Evolutionary conservation across 1,140 invertebrate species (phyloP), one percentile per base, ranked within the genome.

Genomic region (Liolophura sinensis): DNA sequence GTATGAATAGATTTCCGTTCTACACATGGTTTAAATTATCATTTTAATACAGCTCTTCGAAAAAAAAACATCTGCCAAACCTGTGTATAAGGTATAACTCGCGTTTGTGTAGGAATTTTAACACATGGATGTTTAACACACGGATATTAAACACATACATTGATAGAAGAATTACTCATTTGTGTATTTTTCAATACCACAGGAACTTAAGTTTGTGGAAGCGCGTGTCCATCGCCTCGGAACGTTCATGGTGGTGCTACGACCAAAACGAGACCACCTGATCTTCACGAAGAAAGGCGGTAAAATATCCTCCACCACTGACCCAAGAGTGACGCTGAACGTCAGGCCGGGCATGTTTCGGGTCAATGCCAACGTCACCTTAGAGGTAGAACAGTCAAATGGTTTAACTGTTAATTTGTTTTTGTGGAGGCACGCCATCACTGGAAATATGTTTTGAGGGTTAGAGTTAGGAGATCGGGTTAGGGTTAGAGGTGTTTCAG

Each of bases 171-270:
- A 51, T 15, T 51, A n/a, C n/a, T n/a, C n/a, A n/a, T 59, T n/a
- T 1, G 1, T 31, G 58, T 24, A 18, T 4, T 64, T 5, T 40
- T 40, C 31, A 9, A 40, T 40, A 40, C 31, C 73, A 22, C 40
- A 80, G 78, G 78, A 80, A 40, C 22, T 70, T 60, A 68, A 68
- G 25, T 78, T 80, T 63, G 73, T 77, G 15, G 73, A 78, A 58
- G 49, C 59, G 0, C 60, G 73, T 16, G 46, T 69, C 9, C 48
- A 46, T 22, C 49, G 62, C 22, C 68, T 72, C 16, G 73, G 73
- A 16, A 68, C 62, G 15, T 69, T 77, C 56, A 73, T 70, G 16
- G 75, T 78, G 14, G 68, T 80, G 1, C 52, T 68, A 0, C 64
- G 74, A 22, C 56, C 75, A 16, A 77, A 76, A 66, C 63, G 58